Percentiles rank a stretch among this genome's conserved stretches.
These are phyloP conservation scores for Strix aluco DNA, from an alignment of 2,113 vertebrate species.

Conservation along the genomic window DNA sequence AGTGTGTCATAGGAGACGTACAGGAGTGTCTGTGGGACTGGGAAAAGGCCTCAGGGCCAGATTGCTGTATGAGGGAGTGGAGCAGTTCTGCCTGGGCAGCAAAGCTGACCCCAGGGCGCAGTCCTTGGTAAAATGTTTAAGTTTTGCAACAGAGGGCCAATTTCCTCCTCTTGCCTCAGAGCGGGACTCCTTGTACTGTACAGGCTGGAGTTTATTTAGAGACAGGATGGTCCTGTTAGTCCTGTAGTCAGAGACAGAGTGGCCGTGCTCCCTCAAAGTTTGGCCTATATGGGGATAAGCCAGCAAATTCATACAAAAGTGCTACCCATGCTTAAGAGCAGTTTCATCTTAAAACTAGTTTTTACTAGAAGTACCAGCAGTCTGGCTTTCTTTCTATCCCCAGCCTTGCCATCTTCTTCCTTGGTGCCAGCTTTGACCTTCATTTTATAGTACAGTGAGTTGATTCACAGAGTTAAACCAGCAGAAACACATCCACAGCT, in stretches of 20 bases:
- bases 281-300: not conserved
- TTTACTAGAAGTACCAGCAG: not conserved
- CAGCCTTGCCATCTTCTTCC: not conserved
- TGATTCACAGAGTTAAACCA: not conserved
- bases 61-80: not conserved
- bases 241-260: rapidly evolving
- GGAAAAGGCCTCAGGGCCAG: too few relatives aligned
- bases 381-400: not conserved
- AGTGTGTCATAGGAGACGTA: too few relatives aligned
- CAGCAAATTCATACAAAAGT: not conserved
- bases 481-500: not conserved
- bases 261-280: not conserved
- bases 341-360: not conserved
- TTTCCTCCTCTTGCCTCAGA: not conserved
- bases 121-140: not conserved
- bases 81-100: not conserved
- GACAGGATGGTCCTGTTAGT: not conserved
- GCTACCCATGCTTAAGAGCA: not conserved
- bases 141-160: not conserved
- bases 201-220: not conserved
- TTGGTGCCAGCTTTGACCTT: not conserved
- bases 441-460: not conserved
- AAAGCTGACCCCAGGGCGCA: too few relatives aligned
- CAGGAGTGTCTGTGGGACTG: rapidly evolving
- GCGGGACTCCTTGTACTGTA: rapidly evolving